These are phyloP conservation scores for Camponotus fellah DNA, from an alignment of 2,888 invertebrate species.

Conservation along the genomic window DNA sequence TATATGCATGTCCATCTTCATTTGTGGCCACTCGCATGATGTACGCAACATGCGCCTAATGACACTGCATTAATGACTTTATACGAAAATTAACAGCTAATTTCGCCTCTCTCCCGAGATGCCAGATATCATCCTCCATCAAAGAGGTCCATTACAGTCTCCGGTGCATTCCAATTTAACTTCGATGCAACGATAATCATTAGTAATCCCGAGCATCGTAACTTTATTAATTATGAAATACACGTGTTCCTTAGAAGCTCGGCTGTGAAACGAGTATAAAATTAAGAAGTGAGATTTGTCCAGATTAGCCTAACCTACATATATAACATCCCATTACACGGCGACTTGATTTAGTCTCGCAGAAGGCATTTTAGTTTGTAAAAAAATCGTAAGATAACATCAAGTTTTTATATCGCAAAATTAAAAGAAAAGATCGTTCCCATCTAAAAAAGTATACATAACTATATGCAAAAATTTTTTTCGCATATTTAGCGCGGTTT, in stretches of 20 bases:
- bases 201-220: slow-evolving; percentile 15
- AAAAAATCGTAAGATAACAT: neutral
- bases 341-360: neutral
- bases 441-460: neutral
- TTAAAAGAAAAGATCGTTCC: neutral
- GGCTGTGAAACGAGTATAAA: neutral
- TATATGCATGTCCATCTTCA: neutral
- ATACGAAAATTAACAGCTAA: slow-evolving; percentile 10
- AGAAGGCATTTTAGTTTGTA: neutral
- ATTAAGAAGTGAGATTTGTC: neutral
- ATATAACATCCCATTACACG: neutral
- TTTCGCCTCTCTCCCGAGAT: slow-evolving; percentile 5
- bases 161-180: slow-evolving; percentile 30
- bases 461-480: neutral
- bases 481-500: neutral
- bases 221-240: slow-evolving; percentile 23
- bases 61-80: neutral
- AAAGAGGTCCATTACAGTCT: neutral
- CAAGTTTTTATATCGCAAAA: slow-evolving; percentile 6
- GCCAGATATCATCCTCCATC: neutral
- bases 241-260: neutral
- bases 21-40: neutral
- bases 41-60: no score
- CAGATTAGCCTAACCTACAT: slow-evolving; percentile 1
- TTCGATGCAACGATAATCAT: slow-evolving; percentile 40